phyloP scores from a whole-genome alignment of 2,113 vertebrate species.

The Aldabrachelys gigantea region DNA sequence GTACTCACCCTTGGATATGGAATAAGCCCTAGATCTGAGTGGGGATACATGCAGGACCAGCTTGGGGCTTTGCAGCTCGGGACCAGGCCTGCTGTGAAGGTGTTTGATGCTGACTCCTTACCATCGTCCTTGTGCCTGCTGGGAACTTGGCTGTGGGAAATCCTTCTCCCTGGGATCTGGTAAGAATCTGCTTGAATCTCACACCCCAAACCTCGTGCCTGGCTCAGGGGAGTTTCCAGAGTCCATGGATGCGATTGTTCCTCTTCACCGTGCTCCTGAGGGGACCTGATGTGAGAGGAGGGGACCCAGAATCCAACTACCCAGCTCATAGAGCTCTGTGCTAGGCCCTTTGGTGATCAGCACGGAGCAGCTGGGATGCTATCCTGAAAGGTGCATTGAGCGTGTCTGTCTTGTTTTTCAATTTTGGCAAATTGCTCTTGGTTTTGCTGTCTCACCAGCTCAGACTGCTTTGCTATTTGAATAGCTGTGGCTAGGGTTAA shows the following conservation, averaged over 20 bases:
- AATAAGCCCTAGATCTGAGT: not conserved
- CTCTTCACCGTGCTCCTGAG: not conserved
- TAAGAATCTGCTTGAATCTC: not conserved
- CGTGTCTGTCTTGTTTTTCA: too few relatives aligned
- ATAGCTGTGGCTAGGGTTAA: too few relatives aligned
- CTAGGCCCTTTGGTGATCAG: not conserved
- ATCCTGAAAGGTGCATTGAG: not conserved
- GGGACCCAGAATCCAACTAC: not conserved
- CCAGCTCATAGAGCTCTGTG: not conserved
- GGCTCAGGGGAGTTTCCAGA: not conserved
- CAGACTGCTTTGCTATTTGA: too few relatives aligned
- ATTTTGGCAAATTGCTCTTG: too few relatives aligned
- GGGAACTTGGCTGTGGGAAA: not conserved
- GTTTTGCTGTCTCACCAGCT: too few relatives aligned
- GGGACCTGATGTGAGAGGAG: not conserved
- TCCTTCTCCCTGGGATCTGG: not conserved
- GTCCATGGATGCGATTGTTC: not conserved
- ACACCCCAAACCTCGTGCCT: not conserved
- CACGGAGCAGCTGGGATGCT: not conserved
- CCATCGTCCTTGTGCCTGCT: rapidly evolving
- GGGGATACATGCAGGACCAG: not conserved
- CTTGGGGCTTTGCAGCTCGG: not conserved
- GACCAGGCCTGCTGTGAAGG: not conserved
- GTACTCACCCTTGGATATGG: not conserved
- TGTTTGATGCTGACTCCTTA: not conserved